A percentile compares a stretch with the other conserved stretches of the same genome.
These are phyloP conservation scores for Telmatochromis sp. DNA, from an alignment of 2,113 vertebrate species.

Conservation along the genomic window DNA sequence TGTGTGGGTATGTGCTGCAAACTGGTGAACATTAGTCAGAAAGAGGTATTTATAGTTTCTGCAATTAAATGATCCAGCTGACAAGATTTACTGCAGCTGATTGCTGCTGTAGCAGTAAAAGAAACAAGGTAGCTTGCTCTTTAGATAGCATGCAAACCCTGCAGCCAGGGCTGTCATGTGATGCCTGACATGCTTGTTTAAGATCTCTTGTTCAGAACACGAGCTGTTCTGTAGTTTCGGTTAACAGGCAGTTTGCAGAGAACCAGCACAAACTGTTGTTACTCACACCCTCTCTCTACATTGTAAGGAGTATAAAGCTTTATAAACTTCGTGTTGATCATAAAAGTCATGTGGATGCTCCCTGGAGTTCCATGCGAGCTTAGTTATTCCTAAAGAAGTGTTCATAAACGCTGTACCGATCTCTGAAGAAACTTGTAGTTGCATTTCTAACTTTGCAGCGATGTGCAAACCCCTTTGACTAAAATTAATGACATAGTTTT, in stretches of 20 bases:
- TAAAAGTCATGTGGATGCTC: background rate
- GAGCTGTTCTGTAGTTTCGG: background rate
- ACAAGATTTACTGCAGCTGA: background rate
- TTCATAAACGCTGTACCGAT: background rate
- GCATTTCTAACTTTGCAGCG: background rate
- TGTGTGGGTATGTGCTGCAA: background rate
- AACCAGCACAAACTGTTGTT: background rate
- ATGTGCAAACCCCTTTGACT: background rate
- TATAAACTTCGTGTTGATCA: background rate
- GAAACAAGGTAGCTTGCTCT: background rate
- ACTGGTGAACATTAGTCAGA: background rate
- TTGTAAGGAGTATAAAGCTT: background rate
- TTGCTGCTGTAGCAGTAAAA: background rate
- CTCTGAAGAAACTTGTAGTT: background rate
- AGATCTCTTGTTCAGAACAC: background rate
- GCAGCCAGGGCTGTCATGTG: background rate
- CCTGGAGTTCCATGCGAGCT: background rate
- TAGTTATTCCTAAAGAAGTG: background rate
- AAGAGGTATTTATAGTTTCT: background rate
- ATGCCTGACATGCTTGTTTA: background rate
- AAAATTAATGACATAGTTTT: background rate
- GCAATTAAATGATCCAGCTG: background rate
- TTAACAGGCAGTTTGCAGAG: background rate
- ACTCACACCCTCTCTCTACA: background rate
- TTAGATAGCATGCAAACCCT: background rate